A percentile compares a stretch with the other conserved stretches of the same genome.
Evolutionary conservation across 2,888 invertebrate species (phyloP).

Genomic region (Notodonta dromedarius): DNA sequence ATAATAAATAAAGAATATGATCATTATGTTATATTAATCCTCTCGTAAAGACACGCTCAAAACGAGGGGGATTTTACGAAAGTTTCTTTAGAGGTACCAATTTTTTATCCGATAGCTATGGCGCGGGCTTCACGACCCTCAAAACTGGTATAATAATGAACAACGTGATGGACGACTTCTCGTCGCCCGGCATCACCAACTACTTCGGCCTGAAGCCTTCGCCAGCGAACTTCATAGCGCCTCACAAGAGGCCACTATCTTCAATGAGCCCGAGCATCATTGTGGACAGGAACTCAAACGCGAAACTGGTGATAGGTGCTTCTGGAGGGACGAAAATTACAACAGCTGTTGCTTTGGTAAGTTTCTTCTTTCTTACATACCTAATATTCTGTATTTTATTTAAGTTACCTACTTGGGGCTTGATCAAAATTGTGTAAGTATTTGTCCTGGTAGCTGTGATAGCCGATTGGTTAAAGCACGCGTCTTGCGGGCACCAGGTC

Average conservation of each 20-base stretch:
- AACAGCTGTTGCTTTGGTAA: slow-evolving; percentile 87
- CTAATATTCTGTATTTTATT: no score
- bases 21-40: no score
- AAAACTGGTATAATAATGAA: slow-evolving; percentile 96
- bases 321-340: slow-evolving; percentile 94
- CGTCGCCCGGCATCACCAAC: slow-evolving; percentile 88
- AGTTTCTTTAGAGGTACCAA: no score
- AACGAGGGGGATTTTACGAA: no score
- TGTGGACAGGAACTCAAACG: slow-evolving; percentile 86
- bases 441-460: no score
- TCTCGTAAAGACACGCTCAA: no score
- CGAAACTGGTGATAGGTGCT: slow-evolving; percentile 90
- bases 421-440: no score
- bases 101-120: slow-evolving; percentile 86
- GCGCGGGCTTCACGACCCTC: slow-evolving; percentile 90
- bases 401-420: no score
- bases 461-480: no score
- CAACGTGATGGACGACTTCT: slow-evolving; percentile 98
- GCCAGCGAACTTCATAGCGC: slow-evolving; percentile 90
- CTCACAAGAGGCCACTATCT: slow-evolving; percentile 92
- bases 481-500: no score
- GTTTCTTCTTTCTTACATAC: slow-evolving; percentile 22
- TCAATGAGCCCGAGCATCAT: slow-evolving; percentile 94
- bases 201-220: slow-evolving; percentile 90
- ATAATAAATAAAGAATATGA: no score